Conservation (phyloP, 2,888 invertebrate genomes). For the Sericinus montela region DNA sequence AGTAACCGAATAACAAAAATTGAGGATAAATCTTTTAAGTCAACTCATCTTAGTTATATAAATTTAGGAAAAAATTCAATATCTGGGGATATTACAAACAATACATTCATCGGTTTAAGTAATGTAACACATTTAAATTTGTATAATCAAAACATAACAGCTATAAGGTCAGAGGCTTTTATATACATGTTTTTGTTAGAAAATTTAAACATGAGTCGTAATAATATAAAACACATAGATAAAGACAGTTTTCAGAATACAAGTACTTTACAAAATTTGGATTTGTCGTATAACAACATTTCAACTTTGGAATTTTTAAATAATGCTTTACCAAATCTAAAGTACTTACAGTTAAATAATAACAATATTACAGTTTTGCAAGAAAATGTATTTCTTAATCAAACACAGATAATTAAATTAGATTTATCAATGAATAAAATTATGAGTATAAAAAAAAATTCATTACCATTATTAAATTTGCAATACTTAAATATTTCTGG, state of each 20-base stretch:
- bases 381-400: conserved; percentile 38
- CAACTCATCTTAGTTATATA: conserved; percentile 39
- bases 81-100: conserved; percentile 37
- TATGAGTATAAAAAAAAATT: conserved; percentile 37
- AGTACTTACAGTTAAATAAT: conserved; percentile 44
- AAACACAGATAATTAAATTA: conserved; percentile 40
- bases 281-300: conserved; percentile 52
- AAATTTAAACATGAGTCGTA: conserved; percentile 50
- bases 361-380: conserved; percentile 42
- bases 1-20: conserved; percentile 46
- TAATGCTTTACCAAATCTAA: conserved; percentile 38
- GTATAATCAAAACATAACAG: conserved; percentile 41
- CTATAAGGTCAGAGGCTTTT: conserved; percentile 44
- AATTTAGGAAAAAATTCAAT: conserved; percentile 52
- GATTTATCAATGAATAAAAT: conserved; percentile 58
- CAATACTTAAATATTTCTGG: conserved; percentile 49
- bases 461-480: conserved; percentile 51
- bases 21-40: conserved; percentile 45
- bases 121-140: conserved; percentile 42
- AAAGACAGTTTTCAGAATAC: conserved; percentile 39
- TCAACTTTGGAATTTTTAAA: conserved; percentile 41
- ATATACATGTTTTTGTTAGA: conserved; percentile 33
- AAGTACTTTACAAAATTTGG: conserved; percentile 36
- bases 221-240: conserved; percentile 41
- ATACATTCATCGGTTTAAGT: conserved; percentile 47